A percentile compares a stretch with the other conserved stretches of the same genome.
Conservation (phyloP, 2,888 invertebrate species). For the Helicoverpa assulta region DNA sequence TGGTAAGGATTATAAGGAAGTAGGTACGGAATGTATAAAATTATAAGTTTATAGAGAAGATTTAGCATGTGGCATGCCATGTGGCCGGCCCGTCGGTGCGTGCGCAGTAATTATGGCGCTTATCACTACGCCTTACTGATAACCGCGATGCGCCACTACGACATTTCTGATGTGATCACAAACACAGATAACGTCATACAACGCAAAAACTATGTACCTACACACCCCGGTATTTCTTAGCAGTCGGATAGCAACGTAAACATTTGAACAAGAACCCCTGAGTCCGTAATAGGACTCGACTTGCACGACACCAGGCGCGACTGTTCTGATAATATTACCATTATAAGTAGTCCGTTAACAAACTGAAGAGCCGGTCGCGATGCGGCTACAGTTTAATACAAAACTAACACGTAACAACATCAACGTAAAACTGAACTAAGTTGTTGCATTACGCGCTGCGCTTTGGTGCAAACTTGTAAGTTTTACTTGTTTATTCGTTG, state of each 20-base stretch:
- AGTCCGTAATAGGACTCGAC: neutral
- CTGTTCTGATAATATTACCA: neutral
- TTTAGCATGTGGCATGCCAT: conserved; percentile 18
- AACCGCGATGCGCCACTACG: conserved; percentile 61
- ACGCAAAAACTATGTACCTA: conserved; percentile 15
- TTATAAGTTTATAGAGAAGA: neutral
- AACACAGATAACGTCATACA: conserved; percentile 54
- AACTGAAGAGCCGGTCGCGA: neutral
- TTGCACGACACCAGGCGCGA: neutral
- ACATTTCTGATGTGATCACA: conserved; percentile 60
- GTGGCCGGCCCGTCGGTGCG: conserved; percentile 37
- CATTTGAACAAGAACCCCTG: no score
- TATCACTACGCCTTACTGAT: conserved; percentile 63
- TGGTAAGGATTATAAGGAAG: no score
- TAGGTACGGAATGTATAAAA: neutral
- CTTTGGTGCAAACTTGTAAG: neutral
- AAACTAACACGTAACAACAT: neutral
- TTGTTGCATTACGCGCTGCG: neutral
- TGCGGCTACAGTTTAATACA: neutral
- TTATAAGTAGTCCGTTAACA: neutral
- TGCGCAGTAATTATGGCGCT: conserved; percentile 64
- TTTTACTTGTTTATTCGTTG: neutral
- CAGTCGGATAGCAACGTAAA: neutral
- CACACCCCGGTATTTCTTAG: conserved; percentile 3
- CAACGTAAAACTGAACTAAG: neutral